These are phyloP conservation scores for Natrix natrix DNA, from an alignment of 2,797 vertebrate species.

Conservation along the genomic window DNA sequence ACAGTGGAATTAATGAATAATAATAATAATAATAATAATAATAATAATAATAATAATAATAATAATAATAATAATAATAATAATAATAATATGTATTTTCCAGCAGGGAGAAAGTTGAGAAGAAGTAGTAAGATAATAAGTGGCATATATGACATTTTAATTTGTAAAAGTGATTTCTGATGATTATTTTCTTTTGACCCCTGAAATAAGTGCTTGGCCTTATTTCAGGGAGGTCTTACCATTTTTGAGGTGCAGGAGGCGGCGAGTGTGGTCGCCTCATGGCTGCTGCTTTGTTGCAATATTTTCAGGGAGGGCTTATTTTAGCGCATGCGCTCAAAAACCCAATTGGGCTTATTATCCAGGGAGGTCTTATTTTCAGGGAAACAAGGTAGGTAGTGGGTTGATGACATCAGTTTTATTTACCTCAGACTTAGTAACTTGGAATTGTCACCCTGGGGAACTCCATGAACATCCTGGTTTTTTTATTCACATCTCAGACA, in stretches of 20 bases:
- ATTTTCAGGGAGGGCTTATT: too few relatives aligned
- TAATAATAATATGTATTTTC: too few relatives aligned
- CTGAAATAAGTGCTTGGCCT: too few relatives aligned
- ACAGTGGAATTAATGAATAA: background rate
- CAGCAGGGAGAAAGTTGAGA: background rate
- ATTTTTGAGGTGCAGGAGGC: too few relatives aligned
- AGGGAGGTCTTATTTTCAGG: too few relatives aligned
- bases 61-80: too few relatives aligned
- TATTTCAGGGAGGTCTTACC: too few relatives aligned
- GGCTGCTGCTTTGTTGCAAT: too few relatives aligned
- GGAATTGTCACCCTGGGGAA: background rate
- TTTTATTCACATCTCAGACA: background rate
- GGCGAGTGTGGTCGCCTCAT: too few relatives aligned
- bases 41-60: too few relatives aligned
- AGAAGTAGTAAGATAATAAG: background rate
- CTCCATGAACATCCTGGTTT: background rate
- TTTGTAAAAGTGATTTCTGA: background rate
- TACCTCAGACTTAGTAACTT: background rate
- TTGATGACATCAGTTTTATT: background rate
- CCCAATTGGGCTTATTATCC: too few relatives aligned
- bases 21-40: background rate
- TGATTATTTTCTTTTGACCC: background rate
- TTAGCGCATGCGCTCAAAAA: too few relatives aligned
- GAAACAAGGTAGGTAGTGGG: background rate
- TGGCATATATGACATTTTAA: background rate